Conservation (phyloP, 2,113 vertebrate species). For the Sterna hirundo region DNA sequence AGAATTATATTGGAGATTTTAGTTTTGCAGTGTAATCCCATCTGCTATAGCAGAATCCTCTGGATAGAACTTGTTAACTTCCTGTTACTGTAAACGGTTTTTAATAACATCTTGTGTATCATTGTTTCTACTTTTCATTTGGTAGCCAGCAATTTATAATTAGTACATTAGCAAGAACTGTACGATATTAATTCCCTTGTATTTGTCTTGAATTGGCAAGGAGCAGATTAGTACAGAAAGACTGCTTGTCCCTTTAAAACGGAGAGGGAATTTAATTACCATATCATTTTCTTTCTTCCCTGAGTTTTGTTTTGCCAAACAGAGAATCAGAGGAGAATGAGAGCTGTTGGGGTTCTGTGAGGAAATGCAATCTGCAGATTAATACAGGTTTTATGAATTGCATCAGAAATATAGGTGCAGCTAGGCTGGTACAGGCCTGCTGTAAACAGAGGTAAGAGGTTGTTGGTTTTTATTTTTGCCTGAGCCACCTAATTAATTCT, state of each 20-base stretch:
- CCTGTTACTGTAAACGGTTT: constrained; percentile 9
- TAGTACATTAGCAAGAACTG: constrained; percentile 4
- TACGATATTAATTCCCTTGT: constrained; percentile 5
- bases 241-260: constrained; percentile 42
- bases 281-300: not conserved
- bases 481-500: constrained; percentile 35
- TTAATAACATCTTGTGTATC: constrained; percentile 22
- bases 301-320: constrained; percentile 38
- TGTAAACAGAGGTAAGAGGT: not conserved
- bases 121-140: constrained; percentile 44
- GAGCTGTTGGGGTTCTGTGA: not conserved
- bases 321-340: not conserved
- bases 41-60: constrained; percentile 48
- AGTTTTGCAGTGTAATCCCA: constrained; percentile 41
- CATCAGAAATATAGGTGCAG: not conserved
- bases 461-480: not conserved
- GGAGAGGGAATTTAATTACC: constrained; percentile 36
- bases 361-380: not conserved
- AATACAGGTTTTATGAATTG: not conserved
- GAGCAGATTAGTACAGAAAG: constrained; percentile 18
- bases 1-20: constrained; percentile 4
- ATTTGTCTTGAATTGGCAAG: constrained; percentile 34
- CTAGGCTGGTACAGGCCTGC: not conserved
- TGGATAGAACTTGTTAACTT: constrained; percentile 50
- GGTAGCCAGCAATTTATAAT: constrained; percentile 30